Percentiles rank a stretch among this genome's conserved stretches.
These are phyloP conservation scores for Circaetus gallicus DNA, from an alignment of 2,113 vertebrate genomes.

Conservation along the genomic window DNA sequence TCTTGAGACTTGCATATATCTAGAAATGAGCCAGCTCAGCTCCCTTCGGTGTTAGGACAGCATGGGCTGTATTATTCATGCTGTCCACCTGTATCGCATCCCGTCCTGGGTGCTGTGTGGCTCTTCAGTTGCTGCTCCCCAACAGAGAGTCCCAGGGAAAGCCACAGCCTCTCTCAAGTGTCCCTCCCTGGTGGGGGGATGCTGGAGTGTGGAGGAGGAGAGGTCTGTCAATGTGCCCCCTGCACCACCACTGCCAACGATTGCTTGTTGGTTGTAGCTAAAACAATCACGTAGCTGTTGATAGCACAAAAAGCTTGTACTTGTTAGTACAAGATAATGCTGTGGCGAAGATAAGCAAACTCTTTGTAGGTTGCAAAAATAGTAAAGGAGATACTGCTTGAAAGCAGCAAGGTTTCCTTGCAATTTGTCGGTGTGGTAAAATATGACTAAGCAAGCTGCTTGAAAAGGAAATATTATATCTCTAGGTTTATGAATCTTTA, in stretches of 20 bases:
- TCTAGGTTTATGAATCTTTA: background rate
- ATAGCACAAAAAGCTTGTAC: background rate
- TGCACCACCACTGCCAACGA: background rate
- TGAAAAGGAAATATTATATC: background rate
- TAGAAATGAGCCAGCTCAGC: background rate
- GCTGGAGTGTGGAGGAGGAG: background rate
- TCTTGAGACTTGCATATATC: background rate
- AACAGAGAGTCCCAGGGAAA: background rate
- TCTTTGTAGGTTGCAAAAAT: background rate
- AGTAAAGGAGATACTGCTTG: background rate
- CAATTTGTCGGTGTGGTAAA: background rate
- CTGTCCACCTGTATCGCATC: background rate
- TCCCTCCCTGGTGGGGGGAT: rapidly evolving
- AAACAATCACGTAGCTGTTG: background rate
- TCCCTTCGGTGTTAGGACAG: background rate
- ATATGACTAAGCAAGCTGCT: background rate
- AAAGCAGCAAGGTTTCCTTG: background rate
- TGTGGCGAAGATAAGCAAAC: background rate
- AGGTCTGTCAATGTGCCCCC: background rate
- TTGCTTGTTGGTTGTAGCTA: background rate
- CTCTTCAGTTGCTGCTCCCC: background rate
- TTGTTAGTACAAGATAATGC: background rate
- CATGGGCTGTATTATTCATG: background rate
- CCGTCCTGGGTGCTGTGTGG: background rate
- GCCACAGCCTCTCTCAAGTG: background rate